Evolutionary conservation across 2,888 invertebrate species (phyloP).

Genomic region (Dynastes hyllus): DNA sequence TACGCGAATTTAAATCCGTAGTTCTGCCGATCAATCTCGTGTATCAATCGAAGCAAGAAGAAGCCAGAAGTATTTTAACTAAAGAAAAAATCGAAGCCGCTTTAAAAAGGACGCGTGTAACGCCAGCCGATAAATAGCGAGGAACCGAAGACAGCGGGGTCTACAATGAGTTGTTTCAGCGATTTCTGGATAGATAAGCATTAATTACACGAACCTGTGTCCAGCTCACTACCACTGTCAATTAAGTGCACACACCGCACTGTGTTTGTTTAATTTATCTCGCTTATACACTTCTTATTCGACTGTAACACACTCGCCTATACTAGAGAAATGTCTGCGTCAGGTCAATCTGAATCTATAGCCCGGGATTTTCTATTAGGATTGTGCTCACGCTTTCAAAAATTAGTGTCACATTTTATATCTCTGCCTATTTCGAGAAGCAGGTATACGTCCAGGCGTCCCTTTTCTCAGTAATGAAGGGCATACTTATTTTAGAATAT

Average conservation of each 20-base stretch:
- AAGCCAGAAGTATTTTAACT: slow-evolving; percentile 19
- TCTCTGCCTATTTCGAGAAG: not conserved
- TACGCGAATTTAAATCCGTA: not conserved
- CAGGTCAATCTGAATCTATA: slow-evolving; percentile 35
- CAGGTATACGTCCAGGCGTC: not conserved
- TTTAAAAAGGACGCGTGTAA: slow-evolving; percentile 37
- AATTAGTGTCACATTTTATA: slow-evolving; percentile 7
- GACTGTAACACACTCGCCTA: slow-evolving; percentile 24
- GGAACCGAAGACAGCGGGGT: slow-evolving; percentile 52
- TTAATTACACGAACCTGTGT: slow-evolving; percentile 67
- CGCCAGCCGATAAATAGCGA: slow-evolving; percentile 43
- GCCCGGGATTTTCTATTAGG: slow-evolving; percentile 4
- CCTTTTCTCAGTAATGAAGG: not conserved
- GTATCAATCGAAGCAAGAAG: not conserved
- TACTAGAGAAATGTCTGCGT: slow-evolving; percentile 30
- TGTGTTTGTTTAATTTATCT: slow-evolving; percentile 66
- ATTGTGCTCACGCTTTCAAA: slow-evolving; percentile 34
- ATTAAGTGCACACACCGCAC: slow-evolving; percentile 64
- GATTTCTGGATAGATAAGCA: slow-evolving; percentile 67
- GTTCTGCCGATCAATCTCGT: slow-evolving; percentile 4
- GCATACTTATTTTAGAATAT: too few species aligned
- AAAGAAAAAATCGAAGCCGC: slow-evolving; percentile 14
- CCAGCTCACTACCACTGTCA: slow-evolving; percentile 68
- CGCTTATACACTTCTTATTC: slow-evolving; percentile 51
- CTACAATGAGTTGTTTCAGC: slow-evolving; percentile 61